phyloP scores from a whole-genome alignment of 2,113 vertebrate species.

The Galemys pyrenaicus region DNA sequence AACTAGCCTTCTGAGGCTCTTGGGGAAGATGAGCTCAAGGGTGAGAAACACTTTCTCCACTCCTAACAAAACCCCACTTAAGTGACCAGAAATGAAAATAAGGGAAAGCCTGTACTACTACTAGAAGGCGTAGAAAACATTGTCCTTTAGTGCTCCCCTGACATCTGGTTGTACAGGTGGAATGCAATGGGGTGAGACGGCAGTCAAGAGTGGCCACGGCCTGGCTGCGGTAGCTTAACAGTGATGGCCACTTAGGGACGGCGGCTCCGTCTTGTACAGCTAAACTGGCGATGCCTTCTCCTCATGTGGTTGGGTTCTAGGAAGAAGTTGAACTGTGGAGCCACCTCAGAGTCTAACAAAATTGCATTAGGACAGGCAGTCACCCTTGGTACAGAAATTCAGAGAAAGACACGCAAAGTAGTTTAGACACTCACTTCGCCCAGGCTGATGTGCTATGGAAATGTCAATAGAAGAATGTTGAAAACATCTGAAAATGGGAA shows the following conservation, averaged over 20 bases:
- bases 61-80: conserved; percentile 8
- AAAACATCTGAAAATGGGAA: background rate
- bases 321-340: background rate
- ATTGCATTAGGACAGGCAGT: background rate
- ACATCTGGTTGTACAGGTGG: background rate
- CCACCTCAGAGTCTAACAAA: background rate
- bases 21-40: background rate
- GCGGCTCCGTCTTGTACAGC: background rate
- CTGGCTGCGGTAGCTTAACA: background rate
- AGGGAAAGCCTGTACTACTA: background rate
- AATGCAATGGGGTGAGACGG: background rate
- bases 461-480: background rate
- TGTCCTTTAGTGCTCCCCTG: background rate
- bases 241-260: background rate
- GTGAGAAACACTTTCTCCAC: background rate
- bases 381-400: background rate
- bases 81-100: conserved; percentile 3
- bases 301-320: background rate
- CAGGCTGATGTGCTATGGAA: conserved; percentile 3
- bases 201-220: background rate
- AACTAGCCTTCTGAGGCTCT: background rate
- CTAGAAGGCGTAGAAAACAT: background rate
- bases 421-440: background rate
- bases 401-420: background rate
- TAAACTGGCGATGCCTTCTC: background rate